Evolutionary conservation across 2,888 invertebrate genomes (phyloP), one percentile per base, ranked within the genome.

Genomic region (Patella pellucida): DNA sequence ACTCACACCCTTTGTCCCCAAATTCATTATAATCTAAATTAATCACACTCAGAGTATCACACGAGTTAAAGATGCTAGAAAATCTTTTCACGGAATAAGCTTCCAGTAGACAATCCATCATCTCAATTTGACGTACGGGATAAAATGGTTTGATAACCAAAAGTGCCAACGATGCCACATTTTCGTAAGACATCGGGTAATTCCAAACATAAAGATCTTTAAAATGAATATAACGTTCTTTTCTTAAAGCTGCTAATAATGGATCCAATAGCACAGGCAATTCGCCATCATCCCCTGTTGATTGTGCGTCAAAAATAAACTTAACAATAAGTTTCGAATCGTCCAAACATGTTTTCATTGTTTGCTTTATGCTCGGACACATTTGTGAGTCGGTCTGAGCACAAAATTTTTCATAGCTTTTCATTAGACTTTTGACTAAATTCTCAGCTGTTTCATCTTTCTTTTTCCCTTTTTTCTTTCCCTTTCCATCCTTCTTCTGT

Each of bases 11-110:
- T 75, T 88, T 87, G 78, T 91, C 90, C 19, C 90, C 89, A 85
- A 91, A 90, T 75, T 91, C 90, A 83, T 91, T 91, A 77, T 88
- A 90, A 79, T 91, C 91, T 11, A 91, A 79, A 23, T 81, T 82
- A 0, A 91, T 74, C 56, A 81, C 85, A 19, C 87, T 86, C 12
- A 90, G 80, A 51, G 84, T 82, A 31, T 78, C 79, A 78, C 87
- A 87, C n/a, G 73, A 71, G 52, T 76, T 79, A 68, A 86, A 78
- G 4, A 84, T 75, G 62, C 86, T 79, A 14, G 87, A 78, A 23
- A 91, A 79, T 74, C 89, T 81, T 56, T 81, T 76, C 9, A 89
- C 72, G 23, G 85, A 78, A 70, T 83, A 76, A 11, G 87, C 79
- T 71, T 88, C 86, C 16, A 90, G 67, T 31, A 90, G 78, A 78